Conservation (phyloP, 2,797 vertebrate genomes). For the Enteromius fasciolatus region DNA sequence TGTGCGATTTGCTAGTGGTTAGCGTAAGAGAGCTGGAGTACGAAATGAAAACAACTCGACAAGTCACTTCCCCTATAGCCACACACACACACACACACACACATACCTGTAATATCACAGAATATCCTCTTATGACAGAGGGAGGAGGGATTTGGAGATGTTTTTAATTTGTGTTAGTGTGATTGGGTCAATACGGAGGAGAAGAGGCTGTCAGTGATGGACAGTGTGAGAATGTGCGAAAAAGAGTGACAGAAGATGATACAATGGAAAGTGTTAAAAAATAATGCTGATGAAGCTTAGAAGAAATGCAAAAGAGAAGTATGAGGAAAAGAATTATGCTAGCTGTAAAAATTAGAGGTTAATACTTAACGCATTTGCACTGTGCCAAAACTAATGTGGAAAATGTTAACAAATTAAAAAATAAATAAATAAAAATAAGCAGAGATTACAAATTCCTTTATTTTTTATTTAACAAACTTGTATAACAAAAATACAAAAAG, state of each 20-base stretch:
- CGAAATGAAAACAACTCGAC: slow-evolving; percentile 58
- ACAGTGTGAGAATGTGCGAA: neutral
- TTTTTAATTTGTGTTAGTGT: neutral
- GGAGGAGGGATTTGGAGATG: neutral
- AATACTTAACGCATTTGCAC: neutral
- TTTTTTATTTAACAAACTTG: slow-evolving; percentile 1
- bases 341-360: neutral
- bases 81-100: slow-evolving; percentile 30
- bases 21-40: slow-evolving; percentile 65
- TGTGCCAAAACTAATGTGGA: neutral
- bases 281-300: slow-evolving; percentile 51
- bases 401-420: neutral
- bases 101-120: slow-evolving; percentile 11
- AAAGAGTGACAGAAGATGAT: slow-evolving; percentile 11
- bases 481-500: slow-evolving; percentile 13
- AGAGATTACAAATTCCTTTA: neutral
- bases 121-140: slow-evolving; percentile 6
- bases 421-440: neutral
- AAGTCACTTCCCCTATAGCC: slow-evolving; percentile 56
- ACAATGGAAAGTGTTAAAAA: slow-evolving; percentile 28
- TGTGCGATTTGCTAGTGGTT: slow-evolving; percentile 55
- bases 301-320: slow-evolving; percentile 71
- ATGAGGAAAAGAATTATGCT: neutral
- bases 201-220: neutral
- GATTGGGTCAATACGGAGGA: neutral